Evolutionary conservation across 2,888 invertebrate species (phyloP).

Genomic region (Boloria selene): DNA sequence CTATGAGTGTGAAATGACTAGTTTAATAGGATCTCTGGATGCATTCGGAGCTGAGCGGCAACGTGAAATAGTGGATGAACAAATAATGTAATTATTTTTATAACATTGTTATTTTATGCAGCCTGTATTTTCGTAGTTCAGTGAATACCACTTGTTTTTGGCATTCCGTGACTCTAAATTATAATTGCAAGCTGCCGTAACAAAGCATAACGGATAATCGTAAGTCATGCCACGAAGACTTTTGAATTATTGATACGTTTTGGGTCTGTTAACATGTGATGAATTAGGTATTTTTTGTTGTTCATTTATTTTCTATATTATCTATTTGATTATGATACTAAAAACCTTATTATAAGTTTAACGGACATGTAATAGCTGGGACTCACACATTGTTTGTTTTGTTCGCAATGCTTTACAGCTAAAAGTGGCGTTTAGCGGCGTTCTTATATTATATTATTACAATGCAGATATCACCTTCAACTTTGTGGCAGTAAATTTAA

Average conservation of each 20-base stretch:
- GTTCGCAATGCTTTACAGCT: background rate
- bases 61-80: conserved; percentile 4
- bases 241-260: conserved; percentile 40
- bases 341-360: background rate
- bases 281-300: conserved; percentile 30
- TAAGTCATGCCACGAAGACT: conserved; percentile 37
- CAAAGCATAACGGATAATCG: conserved; percentile 37
- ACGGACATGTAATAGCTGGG: background rate
- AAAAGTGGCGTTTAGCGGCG: background rate
- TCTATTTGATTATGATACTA: background rate
- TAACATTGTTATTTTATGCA: conserved; percentile 4
- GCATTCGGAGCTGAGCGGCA: conserved; percentile 39
- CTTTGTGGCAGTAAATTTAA: no score
- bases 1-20: conserved; percentile 74
- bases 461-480: background rate
- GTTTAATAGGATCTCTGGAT: conserved; percentile 65
- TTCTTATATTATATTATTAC: background rate
- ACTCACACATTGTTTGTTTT: background rate
- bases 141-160: conserved; percentile 36
- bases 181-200: conserved; percentile 39
- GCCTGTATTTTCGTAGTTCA: conserved; percentile 19
- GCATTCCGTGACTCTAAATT: conserved; percentile 36
- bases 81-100: conserved; percentile 5
- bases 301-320: conserved; percentile 27
- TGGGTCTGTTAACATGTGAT: conserved; percentile 35